Conservation (phyloP, 2,888 invertebrate genomes). For the Lydus trimaculatus region DNA sequence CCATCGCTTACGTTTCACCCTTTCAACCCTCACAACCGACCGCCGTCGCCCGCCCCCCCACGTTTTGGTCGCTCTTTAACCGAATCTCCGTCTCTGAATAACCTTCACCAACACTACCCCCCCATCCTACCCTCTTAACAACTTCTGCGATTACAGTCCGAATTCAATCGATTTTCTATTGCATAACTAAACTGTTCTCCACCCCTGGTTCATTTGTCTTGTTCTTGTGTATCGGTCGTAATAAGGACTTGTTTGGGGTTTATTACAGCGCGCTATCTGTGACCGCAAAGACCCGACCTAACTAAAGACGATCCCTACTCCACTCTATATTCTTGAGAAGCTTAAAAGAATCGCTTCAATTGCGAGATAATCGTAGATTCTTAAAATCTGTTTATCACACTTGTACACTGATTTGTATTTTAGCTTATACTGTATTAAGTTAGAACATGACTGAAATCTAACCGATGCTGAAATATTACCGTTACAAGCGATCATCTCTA, state of each 20-base stretch:
- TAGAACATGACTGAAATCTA: constrained; percentile 3
- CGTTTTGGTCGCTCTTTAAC: constrained; percentile 29
- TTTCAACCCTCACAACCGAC: constrained; percentile 24
- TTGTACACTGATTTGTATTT: not conserved
- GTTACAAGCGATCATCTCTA: constrained; percentile 1
- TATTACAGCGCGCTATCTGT: constrained; percentile 12
- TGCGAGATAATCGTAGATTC: not conserved
- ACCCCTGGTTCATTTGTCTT: constrained; percentile 28
- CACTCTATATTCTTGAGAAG: no score
- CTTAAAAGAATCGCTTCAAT: no score
- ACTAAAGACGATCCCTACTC: no score
- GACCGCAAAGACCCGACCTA: not conserved
- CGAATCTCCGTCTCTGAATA: constrained; percentile 34
- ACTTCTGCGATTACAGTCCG: constrained; percentile 56
- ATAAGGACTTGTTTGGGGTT: constrained; percentile 24
- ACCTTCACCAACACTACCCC: constrained; percentile 27
- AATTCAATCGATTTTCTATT: constrained; percentile 61
- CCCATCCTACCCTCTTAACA: constrained; percentile 35
- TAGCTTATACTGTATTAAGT: not conserved
- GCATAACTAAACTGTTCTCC: constrained; percentile 48
- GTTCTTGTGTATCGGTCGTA: constrained; percentile 19
- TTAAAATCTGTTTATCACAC: not conserved
- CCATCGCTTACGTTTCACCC: constrained; percentile 36
- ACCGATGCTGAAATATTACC: not conserved
- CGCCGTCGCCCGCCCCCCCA: constrained; percentile 18